Evolutionary conservation across 2,888 invertebrate genomes (phyloP), one percentile per base, ranked within the genome.

Genomic region (Ctena decussata): DNA sequence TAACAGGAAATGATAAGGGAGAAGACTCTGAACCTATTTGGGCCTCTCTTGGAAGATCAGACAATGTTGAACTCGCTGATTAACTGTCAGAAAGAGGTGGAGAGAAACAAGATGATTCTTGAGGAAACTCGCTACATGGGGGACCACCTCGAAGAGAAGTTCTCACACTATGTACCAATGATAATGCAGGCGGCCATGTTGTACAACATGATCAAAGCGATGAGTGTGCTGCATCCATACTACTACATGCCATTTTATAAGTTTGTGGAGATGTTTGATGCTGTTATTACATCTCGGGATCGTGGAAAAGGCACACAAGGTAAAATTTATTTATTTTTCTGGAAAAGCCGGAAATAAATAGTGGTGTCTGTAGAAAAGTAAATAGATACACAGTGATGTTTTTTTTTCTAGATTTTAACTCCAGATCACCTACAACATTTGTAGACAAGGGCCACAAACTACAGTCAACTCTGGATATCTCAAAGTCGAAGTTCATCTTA

Each of bases 121-220:
- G 94, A 94, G 75, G 95, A 95, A 84, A 94, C 94, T 0, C 89
- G 92, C 3, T 94, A 92, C 90, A 93, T 94, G 91, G 92, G 93
- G 8, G 93, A 94, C 80, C 94, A 94, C 71, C 90, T 95, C 11
- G 94, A 95, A 83, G 93, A 92, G 82, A 95, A 95, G 86, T 92
- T 94, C 83, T 90, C 93, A 6, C 93, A 93, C 72, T 95, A 95
- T 84, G 83, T 93, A 27, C 92, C 94, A 8, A 94, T 95, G 90
- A 94, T 94, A 73, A 92, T 89, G 82, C 92, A 95, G 83, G 93
- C 93, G 0, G 93, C 95, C 44, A 94, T 94, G 92, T 77, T 95
- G 87, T 95, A 94, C 82, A 94, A 92, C 82, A 92, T 94, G 80
- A 88, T 95, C 32, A 91, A 93, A 71, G 89, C 91, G 30, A 92